Base-by-base conservation (phyloP, 2,113 vertebrate genomes). In the Phodopus roborovskii region DNA sequence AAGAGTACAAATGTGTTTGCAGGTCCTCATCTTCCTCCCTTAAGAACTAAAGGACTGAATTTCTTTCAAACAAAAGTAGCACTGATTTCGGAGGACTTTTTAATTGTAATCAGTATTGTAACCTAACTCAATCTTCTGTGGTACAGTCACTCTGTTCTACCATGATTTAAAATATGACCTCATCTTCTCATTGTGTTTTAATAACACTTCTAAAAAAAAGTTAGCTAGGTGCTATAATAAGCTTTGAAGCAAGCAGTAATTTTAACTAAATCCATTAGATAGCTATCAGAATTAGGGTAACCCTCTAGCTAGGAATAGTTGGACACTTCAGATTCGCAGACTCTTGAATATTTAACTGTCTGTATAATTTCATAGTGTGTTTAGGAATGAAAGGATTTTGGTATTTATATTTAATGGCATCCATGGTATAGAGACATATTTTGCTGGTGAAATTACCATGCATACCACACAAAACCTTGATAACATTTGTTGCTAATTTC, bases 381-480 rank as follows among this genome's bases (percentile, higher is more conserved):
- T 94, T 87, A 74, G 70, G 66, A 56, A 82, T 60, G 68, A 36
- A 64, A 82, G 88, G 9, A 86, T 74, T 92, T 95, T 66, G 45
- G 5, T 78, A 26, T 82, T 70, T 91, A 58, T 83, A 66, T 75
- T 62, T 91, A 70, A 93, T 48, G 68, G 81, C 68, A 84, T 75
- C 26, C 0, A 10, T 66, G n/a, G 28, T 48, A 36, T n/a, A 75
- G 26, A 42, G 11, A 82, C 28, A 89, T 13, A 60, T 89, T 91
- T 88, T 42, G 5, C 53, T 70, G n/a, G 4, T 53, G 75, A 42
- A 84, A 64, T 91, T 96, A 93, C 62, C n/a, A 50, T 73, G 81
- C 13, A n/a, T 17, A 68, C 56, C 94, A 24, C 33, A 91, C 75
- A 8, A 90, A 58, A 9, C 58, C 71, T 90, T 90, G 48, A 68